Conservation (phyloP, 92 coral and sea anemone species). For the Actinostola sp. region DNA sequence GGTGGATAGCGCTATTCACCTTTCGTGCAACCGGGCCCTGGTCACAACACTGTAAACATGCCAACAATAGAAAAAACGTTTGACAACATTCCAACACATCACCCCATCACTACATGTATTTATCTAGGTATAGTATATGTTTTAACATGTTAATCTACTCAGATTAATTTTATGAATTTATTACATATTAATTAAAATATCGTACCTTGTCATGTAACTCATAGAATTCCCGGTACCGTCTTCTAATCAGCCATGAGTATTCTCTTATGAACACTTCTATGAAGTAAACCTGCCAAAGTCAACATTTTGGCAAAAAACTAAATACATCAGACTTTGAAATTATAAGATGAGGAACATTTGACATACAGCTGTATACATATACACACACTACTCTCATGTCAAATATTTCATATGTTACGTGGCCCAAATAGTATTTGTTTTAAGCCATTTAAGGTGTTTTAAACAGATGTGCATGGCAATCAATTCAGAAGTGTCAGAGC, state of each 20-base stretch:
- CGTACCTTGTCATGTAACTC: constrained; percentile 93
- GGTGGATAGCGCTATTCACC: no score
- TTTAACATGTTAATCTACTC: background rate
- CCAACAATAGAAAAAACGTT: no score
- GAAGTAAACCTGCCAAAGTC: constrained; percentile 66
- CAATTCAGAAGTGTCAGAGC: no score
- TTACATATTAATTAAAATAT: background rate
- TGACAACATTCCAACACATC: no score
- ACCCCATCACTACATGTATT: no score
- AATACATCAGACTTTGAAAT: background rate
- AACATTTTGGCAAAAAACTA: background rate
- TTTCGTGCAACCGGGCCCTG: no score
- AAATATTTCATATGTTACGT: background rate
- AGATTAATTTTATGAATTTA: no score
- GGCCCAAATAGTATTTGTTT: background rate
- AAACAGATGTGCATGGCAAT: background rate
- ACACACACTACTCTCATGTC: background rate
- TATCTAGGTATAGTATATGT: no score
- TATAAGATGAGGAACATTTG: background rate
- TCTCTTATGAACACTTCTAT: constrained; percentile 86
- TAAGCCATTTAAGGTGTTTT: no score
- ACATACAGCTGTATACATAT: background rate
- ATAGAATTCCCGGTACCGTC: constrained; percentile 84
- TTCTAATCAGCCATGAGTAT: constrained; percentile 86
- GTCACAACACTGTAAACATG: no score